A percentile compares a stretch with the other conserved stretches of the same genome.
Conservation (phyloP, 2,797 vertebrate genomes). For the Diglossa cyanea region DNA sequence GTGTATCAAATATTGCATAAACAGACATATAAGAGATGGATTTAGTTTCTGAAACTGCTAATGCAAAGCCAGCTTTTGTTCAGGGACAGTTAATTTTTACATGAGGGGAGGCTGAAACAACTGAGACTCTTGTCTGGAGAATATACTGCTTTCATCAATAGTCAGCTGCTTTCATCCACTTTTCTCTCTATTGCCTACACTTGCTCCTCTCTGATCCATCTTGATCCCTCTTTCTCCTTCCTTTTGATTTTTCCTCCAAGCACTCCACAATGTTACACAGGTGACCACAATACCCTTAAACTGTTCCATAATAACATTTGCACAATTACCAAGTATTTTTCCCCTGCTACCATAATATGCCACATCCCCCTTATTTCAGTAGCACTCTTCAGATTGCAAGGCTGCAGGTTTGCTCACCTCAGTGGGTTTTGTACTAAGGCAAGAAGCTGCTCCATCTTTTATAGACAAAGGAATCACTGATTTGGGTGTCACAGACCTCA, state of each 20-base stretch:
- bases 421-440: background rate
- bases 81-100: background rate
- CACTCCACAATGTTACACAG: background rate
- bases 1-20: background rate
- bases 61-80: background rate
- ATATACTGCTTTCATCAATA: background rate
- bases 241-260: background rate
- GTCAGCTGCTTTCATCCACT: background rate
- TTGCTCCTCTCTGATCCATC: background rate
- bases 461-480: background rate
- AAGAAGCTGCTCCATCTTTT: background rate
- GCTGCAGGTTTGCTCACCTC: fast-evolving
- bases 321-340: background rate
- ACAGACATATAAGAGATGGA: background rate
- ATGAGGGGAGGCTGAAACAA: no score
- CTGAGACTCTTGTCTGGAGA: no score
- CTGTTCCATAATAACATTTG: background rate
- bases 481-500: background rate
- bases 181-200: background rate
- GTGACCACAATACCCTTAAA: background rate
- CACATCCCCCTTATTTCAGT: background rate
- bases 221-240: background rate
- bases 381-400: background rate
- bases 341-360: background rate
- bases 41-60: background rate